Evolutionary conservation across 2,797 vertebrate genomes (phyloP).

Genomic region (Gallinago nigripennis): DNA sequence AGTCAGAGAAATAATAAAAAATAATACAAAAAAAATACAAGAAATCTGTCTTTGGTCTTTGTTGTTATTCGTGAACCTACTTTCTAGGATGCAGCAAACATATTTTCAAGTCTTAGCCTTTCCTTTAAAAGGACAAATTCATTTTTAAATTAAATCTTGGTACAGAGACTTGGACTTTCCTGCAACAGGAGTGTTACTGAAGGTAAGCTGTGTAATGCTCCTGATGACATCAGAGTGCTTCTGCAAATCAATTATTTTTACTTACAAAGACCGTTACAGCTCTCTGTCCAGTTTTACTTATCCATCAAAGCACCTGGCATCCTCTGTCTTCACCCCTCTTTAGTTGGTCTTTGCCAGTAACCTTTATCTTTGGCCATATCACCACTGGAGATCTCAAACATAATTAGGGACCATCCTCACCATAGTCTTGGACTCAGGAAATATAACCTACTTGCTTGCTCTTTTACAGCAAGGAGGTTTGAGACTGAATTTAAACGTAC

Average conservation of each 20-base stretch:
- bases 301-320: neutral
- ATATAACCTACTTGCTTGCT: neutral
- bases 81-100: neutral
- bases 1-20: constrained; percentile 35
- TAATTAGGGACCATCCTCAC: neutral
- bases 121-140: neutral
- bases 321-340: neutral
- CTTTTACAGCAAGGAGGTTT: neutral
- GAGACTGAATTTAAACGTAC: neutral
- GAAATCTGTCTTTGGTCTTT: constrained; percentile 4
- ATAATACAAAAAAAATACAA: neutral
- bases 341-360: neutral
- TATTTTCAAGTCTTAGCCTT: neutral
- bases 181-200: neutral
- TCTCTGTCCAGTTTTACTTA: neutral
- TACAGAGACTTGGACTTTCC: neutral
- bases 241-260: neutral
- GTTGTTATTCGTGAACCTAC: neutral
- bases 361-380: neutral
- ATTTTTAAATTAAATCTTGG: neutral
- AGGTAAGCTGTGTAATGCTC: neutral
- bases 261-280: neutral
- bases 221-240: neutral
- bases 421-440: neutral
- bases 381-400: neutral